Evolutionary conservation across 2,888 invertebrate species (phyloP).

Genomic region (Agelastica alni): DNA sequence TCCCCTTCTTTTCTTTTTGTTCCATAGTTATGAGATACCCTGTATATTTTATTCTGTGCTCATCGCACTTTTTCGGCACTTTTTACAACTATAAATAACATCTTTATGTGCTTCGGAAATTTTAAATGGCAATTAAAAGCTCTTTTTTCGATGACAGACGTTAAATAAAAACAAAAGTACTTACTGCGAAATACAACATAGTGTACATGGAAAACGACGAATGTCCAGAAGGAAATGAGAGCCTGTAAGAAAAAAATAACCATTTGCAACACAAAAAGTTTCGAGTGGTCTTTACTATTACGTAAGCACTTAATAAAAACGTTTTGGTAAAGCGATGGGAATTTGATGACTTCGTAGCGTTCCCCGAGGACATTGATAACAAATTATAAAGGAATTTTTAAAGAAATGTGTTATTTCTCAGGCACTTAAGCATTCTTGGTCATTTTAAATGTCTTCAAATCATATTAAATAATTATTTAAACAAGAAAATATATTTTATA

Average conservation of each 20-base stretch:
- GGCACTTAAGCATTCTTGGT: too few species aligned
- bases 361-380: not conserved
- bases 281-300: conserved; percentile 14
- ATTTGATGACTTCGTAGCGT: not conserved
- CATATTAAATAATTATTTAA: too few species aligned
- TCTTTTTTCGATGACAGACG: not conserved
- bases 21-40: too few species aligned
- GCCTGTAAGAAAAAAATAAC: conserved; percentile 54
- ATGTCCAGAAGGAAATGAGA: conserved; percentile 92
- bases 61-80: too few species aligned
- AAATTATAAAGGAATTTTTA: too few species aligned
- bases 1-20: too few species aligned
- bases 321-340: not conserved
- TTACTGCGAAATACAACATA: conserved; percentile 84
- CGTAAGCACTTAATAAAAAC: conserved; percentile 6
- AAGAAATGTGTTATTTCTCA: too few species aligned
- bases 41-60: too few species aligned
- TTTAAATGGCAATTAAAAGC: conserved; percentile 5
- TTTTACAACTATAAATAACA: conserved; percentile 7
- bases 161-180: conserved; percentile 57
- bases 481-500: too few species aligned
- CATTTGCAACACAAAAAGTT: conserved; percentile 1
- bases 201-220: conserved; percentile 87
- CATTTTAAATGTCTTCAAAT: too few species aligned
- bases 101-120: conserved; percentile 13